These are phyloP conservation scores for Trematomus loennbergii DNA, from an alignment of 2,113 vertebrate genomes.

Conservation along the genomic window DNA sequence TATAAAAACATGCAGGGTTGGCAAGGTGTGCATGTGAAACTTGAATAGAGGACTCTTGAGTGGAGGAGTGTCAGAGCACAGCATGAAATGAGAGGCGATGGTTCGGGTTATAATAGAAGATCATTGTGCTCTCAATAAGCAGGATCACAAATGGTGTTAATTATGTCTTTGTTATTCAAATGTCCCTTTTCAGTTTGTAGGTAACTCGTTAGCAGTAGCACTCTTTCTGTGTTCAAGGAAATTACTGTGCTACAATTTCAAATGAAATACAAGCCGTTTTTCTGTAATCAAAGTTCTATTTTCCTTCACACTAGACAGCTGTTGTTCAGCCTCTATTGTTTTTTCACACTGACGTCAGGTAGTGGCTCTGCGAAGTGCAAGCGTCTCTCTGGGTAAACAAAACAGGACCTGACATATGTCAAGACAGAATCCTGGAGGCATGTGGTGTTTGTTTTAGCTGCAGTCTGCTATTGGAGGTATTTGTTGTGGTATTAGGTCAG, in stretches of 20 bases:
- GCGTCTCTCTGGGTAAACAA: constrained; percentile 25
- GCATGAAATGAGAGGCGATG: not conserved
- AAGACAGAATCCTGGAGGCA: constrained; percentile 21
- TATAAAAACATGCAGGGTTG: constrained; percentile 12
- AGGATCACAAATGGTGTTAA: constrained; percentile 26
- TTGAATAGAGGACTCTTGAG: constrained; percentile 13
- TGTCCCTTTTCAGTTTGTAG: not conserved
- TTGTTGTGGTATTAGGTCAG: constrained; percentile 33
- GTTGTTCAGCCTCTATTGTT: constrained; percentile 29
- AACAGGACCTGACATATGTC: constrained; percentile 42
- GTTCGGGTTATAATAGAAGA: constrained; percentile 10
- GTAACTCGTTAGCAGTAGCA: not conserved
- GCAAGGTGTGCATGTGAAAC: not conserved
- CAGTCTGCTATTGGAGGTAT: not conserved
- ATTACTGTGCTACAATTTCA: not conserved
- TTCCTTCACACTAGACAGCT: constrained; percentile 27
- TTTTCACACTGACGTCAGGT: constrained; percentile 24
- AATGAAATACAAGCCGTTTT: constrained; percentile 20
- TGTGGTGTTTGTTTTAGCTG: constrained; percentile 31
- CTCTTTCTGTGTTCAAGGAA: not conserved
- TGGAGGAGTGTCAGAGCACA: constrained; percentile 16
- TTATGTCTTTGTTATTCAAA: not conserved
- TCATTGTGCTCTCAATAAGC: constrained; percentile 26
- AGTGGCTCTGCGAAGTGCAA: constrained; percentile 38
- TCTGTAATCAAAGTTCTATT: constrained; percentile 3